Conservation (phyloP, 1,140 invertebrate species). For the Dendroctonus valens region DNA sequence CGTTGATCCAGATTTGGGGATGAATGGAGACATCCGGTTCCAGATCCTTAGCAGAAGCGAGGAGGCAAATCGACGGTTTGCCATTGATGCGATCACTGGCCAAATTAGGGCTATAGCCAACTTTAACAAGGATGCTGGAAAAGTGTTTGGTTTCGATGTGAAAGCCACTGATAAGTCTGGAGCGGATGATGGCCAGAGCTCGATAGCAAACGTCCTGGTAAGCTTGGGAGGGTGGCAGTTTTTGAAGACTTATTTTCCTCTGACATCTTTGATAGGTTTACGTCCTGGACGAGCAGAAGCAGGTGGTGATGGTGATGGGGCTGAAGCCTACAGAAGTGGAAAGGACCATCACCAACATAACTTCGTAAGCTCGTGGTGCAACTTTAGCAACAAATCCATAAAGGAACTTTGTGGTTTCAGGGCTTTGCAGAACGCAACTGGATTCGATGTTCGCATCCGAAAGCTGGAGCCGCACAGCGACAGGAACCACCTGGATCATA, state of each 20-base stretch:
- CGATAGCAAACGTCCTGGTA: conserved; percentile 81
- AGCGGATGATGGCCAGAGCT: conserved; percentile 73
- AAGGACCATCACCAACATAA: conserved; percentile 66
- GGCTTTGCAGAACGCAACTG: conserved; percentile 68
- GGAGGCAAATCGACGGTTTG: conserved; percentile 60
- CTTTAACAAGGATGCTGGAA: conserved; percentile 65
- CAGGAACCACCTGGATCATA: conserved; percentile 58
- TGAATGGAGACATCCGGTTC: conserved; percentile 78
- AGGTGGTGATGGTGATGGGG: conserved; percentile 74
- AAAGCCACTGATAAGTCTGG: conserved; percentile 79
- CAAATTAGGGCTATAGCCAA: conserved; percentile 69
- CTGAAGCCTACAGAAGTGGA: conserved; percentile 74
- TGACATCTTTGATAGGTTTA: conserved; percentile 62
- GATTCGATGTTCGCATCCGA: conserved; percentile 72
- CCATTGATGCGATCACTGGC: conserved; percentile 71
- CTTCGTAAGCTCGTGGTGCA: conserved; percentile 52
- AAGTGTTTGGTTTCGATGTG: conserved; percentile 83
- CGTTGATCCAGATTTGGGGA: conserved; percentile 68
- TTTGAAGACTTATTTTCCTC: neutral
- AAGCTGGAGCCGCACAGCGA: conserved; percentile 73
- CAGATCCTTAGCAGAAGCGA: conserved; percentile 69
- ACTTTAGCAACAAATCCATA: conserved; percentile 3
- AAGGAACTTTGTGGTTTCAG: conserved; percentile 45
- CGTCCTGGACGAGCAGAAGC: conserved; percentile 75
- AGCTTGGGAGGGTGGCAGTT: conserved; percentile 47